Base-by-base conservation (phyloP, 2,797 vertebrate genomes). In the Ctenosaura bakeri region DNA sequence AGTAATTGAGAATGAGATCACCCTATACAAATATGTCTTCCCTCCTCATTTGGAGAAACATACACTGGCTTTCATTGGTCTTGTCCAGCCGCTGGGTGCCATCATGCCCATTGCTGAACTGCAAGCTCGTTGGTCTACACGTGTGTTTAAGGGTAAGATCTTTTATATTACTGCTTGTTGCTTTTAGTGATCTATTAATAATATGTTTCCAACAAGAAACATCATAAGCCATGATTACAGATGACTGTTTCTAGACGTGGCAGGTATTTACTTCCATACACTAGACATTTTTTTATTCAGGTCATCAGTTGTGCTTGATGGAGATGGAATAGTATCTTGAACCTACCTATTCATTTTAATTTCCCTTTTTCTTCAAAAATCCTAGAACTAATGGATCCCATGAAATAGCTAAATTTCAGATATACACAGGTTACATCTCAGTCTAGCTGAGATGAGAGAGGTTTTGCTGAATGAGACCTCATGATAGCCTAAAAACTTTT, bases 41-140 rank as follows among this genome's bases (percentile, higher is more conserved):
- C 98, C 97, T 1, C 97, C 97, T 7, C 83, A 95, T 0, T 91
- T 98, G 91, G 94, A 97, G 92, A 97, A 92, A 52, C 96, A 98
- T 0, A 98, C 98, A 0, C 94, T 98, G 94, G 98, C 98, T 2
- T 95, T 98, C 89, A 97, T 98, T 0, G 98, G 98, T 76, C 95
- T 98, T 66, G 38, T 98, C 81, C 97, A 98, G 29, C 96, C 96
- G 1, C 4, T 97, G 0, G 98, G 98, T 32, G 92, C 98, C 20
- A 95, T 98, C 91, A 98, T 98, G 96, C 97, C 97, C 4, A 42
- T 98, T 93, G 95, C 98, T 0, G 98, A 99, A 95, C 95, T 98
- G 84, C 98, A 98, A 91, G 97, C 96, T 2, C 97, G 98, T 88
- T 98, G 98, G 98, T 98, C 94, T 83, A 97, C 97, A 8, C 96